phyloP scores from a whole-genome alignment of 2,888 invertebrate genomes.

The Salticus scenicus region DNA sequence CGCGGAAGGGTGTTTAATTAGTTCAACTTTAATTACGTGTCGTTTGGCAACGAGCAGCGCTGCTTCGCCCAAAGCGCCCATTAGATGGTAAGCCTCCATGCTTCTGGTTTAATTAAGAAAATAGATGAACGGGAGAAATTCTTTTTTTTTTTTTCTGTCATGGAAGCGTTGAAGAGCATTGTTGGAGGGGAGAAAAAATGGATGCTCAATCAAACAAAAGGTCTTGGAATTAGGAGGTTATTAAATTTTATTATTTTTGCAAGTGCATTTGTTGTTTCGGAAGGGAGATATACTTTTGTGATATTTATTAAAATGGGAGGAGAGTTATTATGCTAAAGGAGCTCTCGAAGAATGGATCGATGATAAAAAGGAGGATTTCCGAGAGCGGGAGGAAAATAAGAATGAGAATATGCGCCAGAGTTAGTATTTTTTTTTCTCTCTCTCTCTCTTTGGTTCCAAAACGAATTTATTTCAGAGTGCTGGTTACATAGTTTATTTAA shows the following conservation, averaged over 20 bases:
- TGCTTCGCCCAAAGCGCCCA: constrained; percentile 38
- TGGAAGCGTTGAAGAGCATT: no score
- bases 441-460: no score
- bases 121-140: constrained; percentile 28
- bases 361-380: no score
- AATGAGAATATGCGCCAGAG: no score
- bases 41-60: constrained; percentile 27
- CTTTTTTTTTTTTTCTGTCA: constrained; percentile 19
- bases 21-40: constrained; percentile 60
- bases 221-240: constrained; percentile 43
- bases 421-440: no score
- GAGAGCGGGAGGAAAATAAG: no score
- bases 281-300: constrained; percentile 19
- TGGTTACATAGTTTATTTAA: no score
- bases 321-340: no score
- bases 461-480: no score
- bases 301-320: background rate
- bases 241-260: constrained; percentile 61
- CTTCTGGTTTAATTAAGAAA: constrained; percentile 61
- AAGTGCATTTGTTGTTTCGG: constrained; percentile 27
- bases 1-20: constrained; percentile 53
- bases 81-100: constrained; percentile 48
- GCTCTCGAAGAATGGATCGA: no score
- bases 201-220: constrained; percentile 44
- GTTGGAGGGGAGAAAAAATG: background rate